Base-by-base conservation (phyloP, 1,140 invertebrate species). In the Diploscapter pachys region DNA sequence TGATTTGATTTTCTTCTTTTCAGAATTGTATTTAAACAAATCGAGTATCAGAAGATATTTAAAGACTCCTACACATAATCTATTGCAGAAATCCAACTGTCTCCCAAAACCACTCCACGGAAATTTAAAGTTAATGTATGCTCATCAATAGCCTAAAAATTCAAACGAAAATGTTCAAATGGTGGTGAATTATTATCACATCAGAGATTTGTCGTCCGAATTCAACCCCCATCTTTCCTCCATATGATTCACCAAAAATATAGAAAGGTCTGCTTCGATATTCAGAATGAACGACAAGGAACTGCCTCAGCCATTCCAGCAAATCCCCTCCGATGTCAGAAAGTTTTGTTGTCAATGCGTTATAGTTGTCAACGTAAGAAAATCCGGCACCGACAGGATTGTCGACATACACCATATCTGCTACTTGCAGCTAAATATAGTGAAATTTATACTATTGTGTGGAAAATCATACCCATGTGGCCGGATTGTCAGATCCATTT, bases 381-480 rank as follows among this genome's bases (percentile, higher is more conserved):
- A 90, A 95, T 1, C 93, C 93, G n/a, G 92, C 89, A 2, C 93
- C 93, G 4, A 95, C 92, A 2, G 93, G 93, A 86, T 93, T 94
- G 81, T 95, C 93, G 13, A 94, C 89, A 83, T 93, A 94, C 2
- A 95, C 80, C 4, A 95, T 89, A 83, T 93, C 94, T 80, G 91
- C 87, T 67, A 81, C 78, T 72, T 83, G 81, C 5, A 88, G 78
- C 87, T 88, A 76, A 49, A 80, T 63, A 5, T n/a, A n/a, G n/a
- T n/a, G 4, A 59, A 76, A 63, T 13, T 52, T 49, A 63, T n/a
- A n/a, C n/a, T n/a, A 31, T 31, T 75, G 75, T 52, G 4, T 9
- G 64, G 71, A 53, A 57, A 31, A n/a, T n/a, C n/a, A n/a, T 54
- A 79, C 78, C 78, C 79, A 80, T 13, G 79, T 80, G 4, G 68